phyloP scores from a whole-genome alignment of 2,113 vertebrate genomes.

The Camelus dromedarius region DNA sequence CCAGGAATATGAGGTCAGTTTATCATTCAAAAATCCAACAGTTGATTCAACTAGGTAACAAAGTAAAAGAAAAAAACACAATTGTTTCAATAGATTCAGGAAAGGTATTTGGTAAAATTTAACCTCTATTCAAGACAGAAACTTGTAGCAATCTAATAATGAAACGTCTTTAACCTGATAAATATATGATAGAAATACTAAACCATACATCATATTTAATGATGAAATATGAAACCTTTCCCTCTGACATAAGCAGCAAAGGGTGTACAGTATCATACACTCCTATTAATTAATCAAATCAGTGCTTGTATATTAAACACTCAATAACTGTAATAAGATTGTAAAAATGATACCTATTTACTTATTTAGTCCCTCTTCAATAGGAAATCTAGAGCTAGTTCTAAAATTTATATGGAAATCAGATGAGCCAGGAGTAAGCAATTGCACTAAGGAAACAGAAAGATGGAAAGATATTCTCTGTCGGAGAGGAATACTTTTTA shows the following conservation, averaged over 20 bases:
- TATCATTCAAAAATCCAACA: not conserved
- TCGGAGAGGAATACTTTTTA: not conserved
- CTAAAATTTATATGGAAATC: not conserved
- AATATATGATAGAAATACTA: not conserved
- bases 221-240: not conserved
- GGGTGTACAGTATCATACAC: not conserved
- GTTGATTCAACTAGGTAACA: not conserved
- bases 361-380: not conserved
- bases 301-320: not conserved
- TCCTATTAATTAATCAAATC: not conserved
- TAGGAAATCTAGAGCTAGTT: not conserved
- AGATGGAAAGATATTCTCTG: not conserved
- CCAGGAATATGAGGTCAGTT: not conserved
- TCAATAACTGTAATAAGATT: not conserved
- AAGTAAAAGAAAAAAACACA: not conserved
- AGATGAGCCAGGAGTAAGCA: not conserved
- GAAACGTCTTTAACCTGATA: not conserved
- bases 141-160: not conserved
- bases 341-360: not conserved
- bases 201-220: not conserved
- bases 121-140: not conserved
- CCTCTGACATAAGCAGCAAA: not conserved
- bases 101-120: constrained; percentile 11
- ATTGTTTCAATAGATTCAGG: not conserved
- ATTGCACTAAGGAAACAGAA: not conserved